These are phyloP conservation scores for Murina feae DNA, from an alignment of 2,113 vertebrate genomes.

Conservation along the genomic window DNA sequence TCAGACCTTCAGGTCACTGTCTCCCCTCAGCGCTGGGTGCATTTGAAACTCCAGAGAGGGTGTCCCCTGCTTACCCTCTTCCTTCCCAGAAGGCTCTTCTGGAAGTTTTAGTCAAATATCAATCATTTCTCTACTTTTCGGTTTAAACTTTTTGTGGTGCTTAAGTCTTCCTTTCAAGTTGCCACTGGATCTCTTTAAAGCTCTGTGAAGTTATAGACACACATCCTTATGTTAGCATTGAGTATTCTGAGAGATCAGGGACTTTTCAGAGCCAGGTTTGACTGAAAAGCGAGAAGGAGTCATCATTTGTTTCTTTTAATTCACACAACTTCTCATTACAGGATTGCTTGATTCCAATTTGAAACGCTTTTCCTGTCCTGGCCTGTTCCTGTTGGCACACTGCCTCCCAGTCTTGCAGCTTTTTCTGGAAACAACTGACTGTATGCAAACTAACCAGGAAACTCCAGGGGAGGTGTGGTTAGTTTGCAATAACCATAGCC, in stretches of 20 bases:
- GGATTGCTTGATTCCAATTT: not conserved
- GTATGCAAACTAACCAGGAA: not conserved
- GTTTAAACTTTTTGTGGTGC: not conserved
- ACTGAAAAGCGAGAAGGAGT: not conserved
- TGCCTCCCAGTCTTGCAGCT: not conserved
- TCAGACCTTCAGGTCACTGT: not conserved
- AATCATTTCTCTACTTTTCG: not conserved
- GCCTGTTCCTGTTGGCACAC: not conserved
- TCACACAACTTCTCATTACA: not conserved
- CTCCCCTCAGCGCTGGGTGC: no score
- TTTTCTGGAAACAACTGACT: not conserved
- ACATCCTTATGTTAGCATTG: not conserved
- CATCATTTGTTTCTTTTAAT: not conserved
- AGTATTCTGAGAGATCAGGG: not conserved
- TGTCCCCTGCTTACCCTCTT: not conserved
- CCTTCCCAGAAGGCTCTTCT: not conserved
- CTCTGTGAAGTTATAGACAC: not conserved
- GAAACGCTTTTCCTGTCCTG: not conserved
- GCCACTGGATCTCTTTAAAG: not conserved
- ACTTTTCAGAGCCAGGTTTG: not conserved
- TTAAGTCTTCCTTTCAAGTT: not conserved
- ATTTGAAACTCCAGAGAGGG: accelerated
- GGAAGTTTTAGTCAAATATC: not conserved
- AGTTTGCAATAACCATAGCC: not conserved
- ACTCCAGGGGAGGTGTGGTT: not conserved